Evolutionary conservation across 2,797 vertebrate genomes (phyloP).

Genomic region (Diceros bicornis): DNA sequence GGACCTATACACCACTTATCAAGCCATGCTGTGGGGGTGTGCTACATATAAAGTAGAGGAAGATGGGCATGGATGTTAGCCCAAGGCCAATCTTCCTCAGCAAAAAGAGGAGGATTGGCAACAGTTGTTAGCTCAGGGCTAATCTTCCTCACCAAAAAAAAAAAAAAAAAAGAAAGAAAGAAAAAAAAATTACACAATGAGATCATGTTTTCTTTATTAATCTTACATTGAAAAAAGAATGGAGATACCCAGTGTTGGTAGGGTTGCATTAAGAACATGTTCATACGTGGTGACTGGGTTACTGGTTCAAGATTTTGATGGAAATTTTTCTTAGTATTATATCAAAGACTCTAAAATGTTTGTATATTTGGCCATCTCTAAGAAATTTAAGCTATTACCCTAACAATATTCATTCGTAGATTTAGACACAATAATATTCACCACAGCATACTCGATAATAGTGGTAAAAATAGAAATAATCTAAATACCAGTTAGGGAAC

Average conservation of each 20-base stretch:
- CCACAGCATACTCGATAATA: too few species aligned
- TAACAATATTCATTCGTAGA: background rate
- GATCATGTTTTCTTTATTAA: background rate
- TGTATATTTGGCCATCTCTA: background rate
- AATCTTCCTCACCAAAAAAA: too few species aligned
- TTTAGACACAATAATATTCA: background rate
- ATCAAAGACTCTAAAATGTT: background rate
- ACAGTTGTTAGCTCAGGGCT: too few species aligned
- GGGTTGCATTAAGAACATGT: background rate
- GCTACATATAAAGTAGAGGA: too few species aligned
- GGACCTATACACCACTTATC: too few species aligned
- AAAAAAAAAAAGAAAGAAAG: too few species aligned
- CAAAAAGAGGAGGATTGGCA: too few species aligned
- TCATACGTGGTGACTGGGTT: rapidly evolving
- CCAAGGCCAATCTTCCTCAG: too few species aligned
- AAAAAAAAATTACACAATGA: background rate
- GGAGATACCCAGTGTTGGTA: background rate
- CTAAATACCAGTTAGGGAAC: background rate
- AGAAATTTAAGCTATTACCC: background rate
- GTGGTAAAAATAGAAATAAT: background rate
- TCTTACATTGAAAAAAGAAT: background rate
- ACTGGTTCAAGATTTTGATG: background rate
- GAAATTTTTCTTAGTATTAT: background rate
- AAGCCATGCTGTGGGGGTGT: too few species aligned
- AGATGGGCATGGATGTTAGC: too few species aligned